Conservation (phyloP, 30 jellyfish, hydroid and myxozoan species). For the Aurelia aurita region DNA sequence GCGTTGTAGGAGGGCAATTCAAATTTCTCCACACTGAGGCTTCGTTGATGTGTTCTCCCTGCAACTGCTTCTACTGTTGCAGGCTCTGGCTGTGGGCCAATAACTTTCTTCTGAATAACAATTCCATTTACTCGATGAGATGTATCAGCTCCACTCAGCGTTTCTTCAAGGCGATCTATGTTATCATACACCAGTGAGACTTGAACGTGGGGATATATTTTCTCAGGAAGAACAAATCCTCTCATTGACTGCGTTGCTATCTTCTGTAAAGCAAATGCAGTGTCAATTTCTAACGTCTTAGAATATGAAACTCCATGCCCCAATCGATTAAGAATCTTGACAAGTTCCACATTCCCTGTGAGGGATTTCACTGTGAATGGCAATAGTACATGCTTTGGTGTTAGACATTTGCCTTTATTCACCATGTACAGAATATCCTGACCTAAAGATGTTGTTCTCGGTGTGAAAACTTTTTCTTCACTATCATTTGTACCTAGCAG, state of each 20-base stretch:
- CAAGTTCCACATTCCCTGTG: constrained; percentile 19
- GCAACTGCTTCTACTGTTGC: neutral
- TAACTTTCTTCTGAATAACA: constrained; percentile 13
- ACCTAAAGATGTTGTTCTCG: constrained; percentile 12
- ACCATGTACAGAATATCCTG: constrained; percentile 20
- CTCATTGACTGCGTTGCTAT: constrained; percentile 7
- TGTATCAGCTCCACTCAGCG: constrained; percentile 44
- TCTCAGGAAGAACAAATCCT: constrained; percentile 2
- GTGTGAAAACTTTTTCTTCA: constrained; percentile 13
- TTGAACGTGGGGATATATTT: constrained; percentile 11
- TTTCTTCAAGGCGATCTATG: neutral
- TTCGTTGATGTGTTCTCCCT: constrained; percentile 10
- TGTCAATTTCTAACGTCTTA: constrained; percentile 22
- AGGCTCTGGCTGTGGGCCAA: constrained; percentile 9
- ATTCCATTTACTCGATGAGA: constrained; percentile 40
- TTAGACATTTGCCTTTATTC: constrained; percentile 12
- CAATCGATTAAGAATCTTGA: constrained; percentile 24
- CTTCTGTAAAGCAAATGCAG: constrained; percentile 36
- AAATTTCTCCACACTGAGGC: neutral
- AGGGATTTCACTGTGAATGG: constrained; percentile 38
- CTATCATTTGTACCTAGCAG: constrained; percentile 24
- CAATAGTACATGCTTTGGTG: constrained; percentile 41
- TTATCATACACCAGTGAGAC: neutral
- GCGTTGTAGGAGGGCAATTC: constrained; percentile 35
- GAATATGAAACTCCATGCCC: constrained; percentile 42